Evolutionary conservation across 2,888 invertebrate genomes (phyloP).

Genomic region (Tridacna gigas): DNA sequence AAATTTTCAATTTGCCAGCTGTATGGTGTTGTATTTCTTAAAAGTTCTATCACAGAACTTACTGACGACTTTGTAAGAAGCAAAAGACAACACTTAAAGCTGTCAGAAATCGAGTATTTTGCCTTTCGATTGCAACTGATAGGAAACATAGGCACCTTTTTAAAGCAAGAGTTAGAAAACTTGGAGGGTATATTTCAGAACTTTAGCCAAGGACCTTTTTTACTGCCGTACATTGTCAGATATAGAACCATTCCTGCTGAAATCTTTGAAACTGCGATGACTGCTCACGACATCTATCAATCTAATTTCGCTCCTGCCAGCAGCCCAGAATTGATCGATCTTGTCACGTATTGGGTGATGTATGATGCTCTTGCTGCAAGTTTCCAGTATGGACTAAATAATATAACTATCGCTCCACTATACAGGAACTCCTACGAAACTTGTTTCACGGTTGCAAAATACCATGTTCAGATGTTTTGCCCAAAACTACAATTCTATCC

Average conservation of each 20-base stretch:
- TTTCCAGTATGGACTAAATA: background rate
- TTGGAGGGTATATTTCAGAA: slow-evolving; percentile 3
- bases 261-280: background rate
- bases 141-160: background rate
- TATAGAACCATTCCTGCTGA: background rate
- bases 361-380: background rate
- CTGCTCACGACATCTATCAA: background rate
- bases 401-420: slow-evolving; percentile 3
- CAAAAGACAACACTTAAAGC: background rate
- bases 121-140: background rate
- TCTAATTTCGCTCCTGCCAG: too few species aligned
- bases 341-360: background rate
- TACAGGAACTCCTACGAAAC: background rate
- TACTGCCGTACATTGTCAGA: background rate
- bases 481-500: slow-evolving; percentile 8
- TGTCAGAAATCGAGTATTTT: background rate
- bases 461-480: slow-evolving; percentile 2
- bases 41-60: background rate
- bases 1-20: background rate
- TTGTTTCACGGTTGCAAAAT: background rate
- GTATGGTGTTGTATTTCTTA: slow-evolving; percentile 10
- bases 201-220: background rate
- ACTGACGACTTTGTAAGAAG: background rate
- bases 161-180: background rate
- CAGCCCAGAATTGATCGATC: background rate